Evolutionary conservation across 2,888 invertebrate species (phyloP), one percentile per base, ranked within the genome.

Genomic region (Chloromyia formosa): DNA sequence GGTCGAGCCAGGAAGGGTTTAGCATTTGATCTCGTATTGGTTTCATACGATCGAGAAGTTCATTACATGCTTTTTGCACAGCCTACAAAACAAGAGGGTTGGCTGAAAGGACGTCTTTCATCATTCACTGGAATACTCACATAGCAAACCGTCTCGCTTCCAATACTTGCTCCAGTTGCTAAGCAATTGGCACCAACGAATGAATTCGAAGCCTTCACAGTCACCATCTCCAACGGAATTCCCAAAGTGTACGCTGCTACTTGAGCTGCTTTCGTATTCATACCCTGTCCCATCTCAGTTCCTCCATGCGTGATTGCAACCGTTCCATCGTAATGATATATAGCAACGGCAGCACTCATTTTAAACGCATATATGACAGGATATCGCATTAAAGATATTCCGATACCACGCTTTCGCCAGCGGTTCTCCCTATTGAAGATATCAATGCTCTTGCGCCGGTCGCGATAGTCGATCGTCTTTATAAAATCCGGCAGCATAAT

Each of bases 361-460:
- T 87, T 87, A 1, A 87, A 84, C 14, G 82, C 79, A 18, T 85
- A 80, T 4, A 81, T 76, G 2, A 89, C 83, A 0, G 88, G 87
- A 86, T 89, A 94, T 78, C 87, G 88, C 88, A 93, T 88, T 1
- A 91, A 88, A 2, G 90, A 87, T 14, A 92, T 81, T 42, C 89
- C 83, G 0, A 92, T 83, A 0, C 91, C 94, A 64, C 88, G 88
- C 83, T 94, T 94, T 80, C 89, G 91, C 93, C 94, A 94, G 20
- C 90, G 84, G 83, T 93, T 93, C 66, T 87, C 87, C 78, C 85
- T 84, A 80, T 92, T 92, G 80, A 89, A 92, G 20, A 83, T 81
- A 20, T 87, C 84, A 1, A 91, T 85, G 86, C 87, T 83, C 27
- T 35, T 35, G 79, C 86, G 87, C 14, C 91, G 84, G 18, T 83